phyloP scores from a whole-genome alignment of 2,888 invertebrate genomes.

The Hypolimnas misippus region DNA sequence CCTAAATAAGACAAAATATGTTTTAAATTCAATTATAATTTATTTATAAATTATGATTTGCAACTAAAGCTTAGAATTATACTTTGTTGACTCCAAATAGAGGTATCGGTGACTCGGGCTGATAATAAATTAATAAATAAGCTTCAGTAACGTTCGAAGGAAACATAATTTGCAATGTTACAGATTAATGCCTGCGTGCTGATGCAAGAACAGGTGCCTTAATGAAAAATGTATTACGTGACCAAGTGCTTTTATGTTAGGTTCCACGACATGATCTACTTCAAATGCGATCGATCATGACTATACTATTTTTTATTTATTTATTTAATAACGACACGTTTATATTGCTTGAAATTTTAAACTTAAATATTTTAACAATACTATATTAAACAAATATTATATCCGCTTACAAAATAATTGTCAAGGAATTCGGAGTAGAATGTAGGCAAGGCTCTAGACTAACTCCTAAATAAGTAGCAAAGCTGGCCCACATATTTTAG shows the following conservation, averaged over 20 bases:
- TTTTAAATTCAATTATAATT: slow-evolving; percentile 32
- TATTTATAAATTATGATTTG: slow-evolving; percentile 39
- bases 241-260: slow-evolving; percentile 29
- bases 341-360: background rate
- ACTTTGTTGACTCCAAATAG: slow-evolving; percentile 35
- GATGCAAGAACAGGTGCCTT: slow-evolving; percentile 41
- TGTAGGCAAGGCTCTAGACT: background rate
- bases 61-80: slow-evolving; percentile 29
- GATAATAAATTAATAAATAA: slow-evolving; percentile 34
- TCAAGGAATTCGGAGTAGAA: background rate
- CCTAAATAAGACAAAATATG: slow-evolving; percentile 29
- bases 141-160: slow-evolving; percentile 25
- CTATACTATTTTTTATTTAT: background rate
- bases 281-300: background rate
- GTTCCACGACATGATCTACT: background rate
- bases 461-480: background rate
- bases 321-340: background rate
- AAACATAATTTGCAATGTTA: slow-evolving; percentile 30
- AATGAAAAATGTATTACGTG: slow-evolving; percentile 43
- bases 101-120: slow-evolving; percentile 29
- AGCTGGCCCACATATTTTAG: slow-evolving; percentile 6
- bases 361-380: background rate
- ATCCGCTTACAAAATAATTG: slow-evolving; percentile 3
- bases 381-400: slow-evolving; percentile 4
- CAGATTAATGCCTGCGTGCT: slow-evolving; percentile 36